These are phyloP conservation scores for Orius insidiosus DNA, from an alignment of 1,140 invertebrate species.

Conservation along the genomic window DNA sequence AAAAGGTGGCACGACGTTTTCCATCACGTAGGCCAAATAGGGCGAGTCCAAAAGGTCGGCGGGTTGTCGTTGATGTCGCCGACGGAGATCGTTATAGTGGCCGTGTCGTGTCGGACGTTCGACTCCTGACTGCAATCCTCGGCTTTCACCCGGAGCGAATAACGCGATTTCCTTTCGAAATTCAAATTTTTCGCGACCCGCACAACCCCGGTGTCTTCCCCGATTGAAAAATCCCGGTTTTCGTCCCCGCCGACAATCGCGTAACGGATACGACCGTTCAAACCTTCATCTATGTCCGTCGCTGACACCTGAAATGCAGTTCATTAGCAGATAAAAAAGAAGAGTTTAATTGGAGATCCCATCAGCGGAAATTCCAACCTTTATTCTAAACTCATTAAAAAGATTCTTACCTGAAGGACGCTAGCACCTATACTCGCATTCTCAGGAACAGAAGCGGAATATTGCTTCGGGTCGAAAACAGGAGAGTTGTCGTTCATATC, in stretches of 20 bases:
- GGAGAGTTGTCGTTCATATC: constrained; percentile 93
- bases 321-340: constrained; percentile 3
- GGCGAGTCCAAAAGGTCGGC: constrained; percentile 81
- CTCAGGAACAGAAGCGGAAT: constrained; percentile 73
- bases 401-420: constrained; percentile 59
- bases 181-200: constrained; percentile 79
- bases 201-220: constrained; percentile 74
- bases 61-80: constrained; percentile 90
- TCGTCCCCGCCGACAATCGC: constrained; percentile 75
- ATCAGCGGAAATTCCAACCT: constrained; percentile 5
- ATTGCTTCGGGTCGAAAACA: constrained; percentile 72
- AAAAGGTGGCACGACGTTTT: constrained; percentile 67
- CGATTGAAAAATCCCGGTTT: constrained; percentile 77
- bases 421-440: constrained; percentile 84
- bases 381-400: constrained; percentile 1
- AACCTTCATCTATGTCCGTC: constrained; percentile 75
- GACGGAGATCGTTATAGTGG: constrained; percentile 43
- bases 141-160: constrained; percentile 57
- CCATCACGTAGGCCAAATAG: constrained; percentile 81
- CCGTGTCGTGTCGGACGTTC: constrained; percentile 43
- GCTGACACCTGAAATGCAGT: constrained; percentile 51
- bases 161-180: constrained; percentile 68
- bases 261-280: constrained; percentile 76
- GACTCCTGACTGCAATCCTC: constrained; percentile 67
- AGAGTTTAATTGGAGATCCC: constrained; percentile 11